phyloP scores from a whole-genome alignment of 1,140 invertebrate species.

The Yoshiicerus persimilis region DNA sequence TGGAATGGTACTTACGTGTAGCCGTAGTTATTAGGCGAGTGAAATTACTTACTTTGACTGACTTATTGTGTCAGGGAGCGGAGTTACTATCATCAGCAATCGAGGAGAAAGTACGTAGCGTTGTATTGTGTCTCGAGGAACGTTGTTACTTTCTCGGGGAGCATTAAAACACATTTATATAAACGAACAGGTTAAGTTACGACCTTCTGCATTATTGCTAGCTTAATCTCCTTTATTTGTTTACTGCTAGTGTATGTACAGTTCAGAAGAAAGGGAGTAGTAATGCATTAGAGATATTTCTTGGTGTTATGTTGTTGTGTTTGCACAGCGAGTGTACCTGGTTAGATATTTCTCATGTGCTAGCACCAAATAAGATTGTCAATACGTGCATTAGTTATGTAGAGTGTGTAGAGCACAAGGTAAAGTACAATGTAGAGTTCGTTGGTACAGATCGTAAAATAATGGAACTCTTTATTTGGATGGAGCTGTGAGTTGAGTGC shows the following conservation, averaged over 20 bases:
- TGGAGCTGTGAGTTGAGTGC: too few relatives aligned
- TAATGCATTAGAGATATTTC: too few relatives aligned
- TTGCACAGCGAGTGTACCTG: too few relatives aligned
- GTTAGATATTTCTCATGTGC: too few relatives aligned
- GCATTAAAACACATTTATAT: neutral
- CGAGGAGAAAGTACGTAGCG: neutral
- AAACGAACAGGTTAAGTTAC: neutral
- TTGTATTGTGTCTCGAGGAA: neutral
- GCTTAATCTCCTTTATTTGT: neutral
- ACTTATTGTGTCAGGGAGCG: neutral
- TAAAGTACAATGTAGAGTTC: too few relatives aligned
- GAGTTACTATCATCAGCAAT: neutral
- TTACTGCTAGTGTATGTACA: neutral
- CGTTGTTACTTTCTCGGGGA: neutral
- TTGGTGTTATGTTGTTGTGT: too few relatives aligned
- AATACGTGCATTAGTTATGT: too few relatives aligned
- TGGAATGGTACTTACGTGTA: neutral
- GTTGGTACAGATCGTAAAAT: too few relatives aligned
- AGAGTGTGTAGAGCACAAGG: too few relatives aligned
- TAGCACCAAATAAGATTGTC: too few relatives aligned
- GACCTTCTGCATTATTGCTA: neutral
- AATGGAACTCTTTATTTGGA: too few relatives aligned
- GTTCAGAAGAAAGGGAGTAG: too few relatives aligned
- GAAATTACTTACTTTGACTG: neutral
- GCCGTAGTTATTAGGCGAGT: neutral